Evolutionary conservation across 2,797 vertebrate species (phyloP).

Genomic region (Hypotaenidia philippensis): DNA sequence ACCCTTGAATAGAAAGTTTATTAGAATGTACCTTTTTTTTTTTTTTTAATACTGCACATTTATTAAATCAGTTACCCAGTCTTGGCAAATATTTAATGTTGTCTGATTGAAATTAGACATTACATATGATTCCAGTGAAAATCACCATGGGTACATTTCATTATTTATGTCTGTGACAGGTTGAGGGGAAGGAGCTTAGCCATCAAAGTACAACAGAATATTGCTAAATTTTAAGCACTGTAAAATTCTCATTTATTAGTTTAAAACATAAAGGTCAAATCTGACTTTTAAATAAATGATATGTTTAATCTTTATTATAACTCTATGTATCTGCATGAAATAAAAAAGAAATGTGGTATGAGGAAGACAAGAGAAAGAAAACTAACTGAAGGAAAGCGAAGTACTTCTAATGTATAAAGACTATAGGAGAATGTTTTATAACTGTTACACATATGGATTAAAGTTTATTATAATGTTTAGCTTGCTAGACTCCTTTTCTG

Average conservation of each 20-base stretch:
- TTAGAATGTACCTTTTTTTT: not conserved
- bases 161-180: not conserved
- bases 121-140: not conserved
- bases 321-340: not conserved
- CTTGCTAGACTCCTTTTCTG: not conserved
- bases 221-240: not conserved
- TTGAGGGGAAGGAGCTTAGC: not conserved
- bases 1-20: not conserved
- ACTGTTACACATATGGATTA: not conserved
- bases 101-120: not conserved
- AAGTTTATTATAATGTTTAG: not conserved
- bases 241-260: slow-evolving; percentile 13
- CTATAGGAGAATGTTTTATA: not conserved
- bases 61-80: not conserved
- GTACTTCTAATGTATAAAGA: not conserved
- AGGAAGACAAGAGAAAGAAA: not conserved
- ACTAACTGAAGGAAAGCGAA: not conserved
- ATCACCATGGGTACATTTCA: not conserved
- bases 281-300: not conserved
- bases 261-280: slow-evolving; percentile 9
- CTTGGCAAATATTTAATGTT: not conserved
- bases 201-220: not conserved
- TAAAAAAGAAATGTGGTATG: not conserved
- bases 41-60: not conserved
- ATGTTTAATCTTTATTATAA: not conserved